Evolutionary conservation across 2,113 vertebrate genomes (phyloP).

Genomic region (Grallaria varia): DNA sequence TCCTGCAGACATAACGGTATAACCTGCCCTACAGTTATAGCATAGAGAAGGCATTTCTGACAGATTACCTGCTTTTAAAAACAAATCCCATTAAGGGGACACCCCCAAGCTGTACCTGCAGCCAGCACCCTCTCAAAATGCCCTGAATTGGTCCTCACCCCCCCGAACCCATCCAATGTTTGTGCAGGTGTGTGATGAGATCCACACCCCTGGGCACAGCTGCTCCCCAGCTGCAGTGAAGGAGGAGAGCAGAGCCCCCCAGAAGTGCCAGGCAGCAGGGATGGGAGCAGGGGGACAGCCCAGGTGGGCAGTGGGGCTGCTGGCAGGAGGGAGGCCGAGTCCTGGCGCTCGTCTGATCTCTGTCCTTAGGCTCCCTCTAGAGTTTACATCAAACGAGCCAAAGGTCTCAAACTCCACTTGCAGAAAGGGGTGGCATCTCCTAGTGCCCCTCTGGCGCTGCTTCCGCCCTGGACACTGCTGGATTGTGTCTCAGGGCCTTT

Average conservation of each 20-base stretch:
- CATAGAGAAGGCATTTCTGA: not conserved
- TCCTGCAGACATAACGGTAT: not conserved
- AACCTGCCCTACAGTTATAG: not conserved
- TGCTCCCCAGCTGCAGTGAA: not conserved
- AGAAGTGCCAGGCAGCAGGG: not conserved
- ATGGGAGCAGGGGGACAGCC: not conserved
- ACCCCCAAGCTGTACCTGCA: not conserved
- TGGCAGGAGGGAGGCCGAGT: not conserved
- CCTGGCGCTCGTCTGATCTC: not conserved
- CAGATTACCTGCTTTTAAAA: not conserved
- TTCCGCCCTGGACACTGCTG: not conserved
- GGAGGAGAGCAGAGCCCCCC: not conserved
- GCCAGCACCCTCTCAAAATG: not conserved
- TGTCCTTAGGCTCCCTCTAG: slow-evolving; percentile 66
- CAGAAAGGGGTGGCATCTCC: not conserved
- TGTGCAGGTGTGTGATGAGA: not conserved
- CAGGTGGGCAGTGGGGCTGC: not conserved
- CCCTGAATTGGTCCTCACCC: accelerated
- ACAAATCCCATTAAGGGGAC: not conserved
- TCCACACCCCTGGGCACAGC: not conserved
- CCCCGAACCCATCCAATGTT: not conserved
- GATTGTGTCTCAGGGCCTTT: not conserved
- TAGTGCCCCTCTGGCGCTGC: accelerated
- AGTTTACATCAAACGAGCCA: not conserved
- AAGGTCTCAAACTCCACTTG: not conserved